Evolutionary conservation across 2,113 vertebrate species (phyloP), one percentile per base, ranked within the genome.

Genomic region (Tragulus kanchil): DNA sequence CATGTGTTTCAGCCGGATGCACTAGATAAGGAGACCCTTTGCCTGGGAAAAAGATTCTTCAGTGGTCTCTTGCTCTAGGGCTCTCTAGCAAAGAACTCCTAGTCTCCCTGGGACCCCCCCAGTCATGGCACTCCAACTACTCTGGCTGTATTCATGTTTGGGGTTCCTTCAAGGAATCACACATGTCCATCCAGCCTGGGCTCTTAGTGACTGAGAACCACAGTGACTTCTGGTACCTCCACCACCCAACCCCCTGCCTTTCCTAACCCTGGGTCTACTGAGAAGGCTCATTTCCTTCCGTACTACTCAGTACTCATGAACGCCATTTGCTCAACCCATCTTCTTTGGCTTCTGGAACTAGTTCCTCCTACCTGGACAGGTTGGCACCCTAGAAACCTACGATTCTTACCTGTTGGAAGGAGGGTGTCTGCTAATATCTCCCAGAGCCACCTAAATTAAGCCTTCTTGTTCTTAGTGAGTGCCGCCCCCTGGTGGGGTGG

Each of bases 401-500:
- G 54, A 62, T 28, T 82, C 64, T 81, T 82, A 62, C 36, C 59
- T 15, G 21, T 94, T 84, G 25, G 54, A 73, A 61, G 52, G 16
- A 21, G 65, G 65, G 54, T 65, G 61, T 59, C 65, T 67, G 59
- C 61, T 91, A 71, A 89, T 87, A 93, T 91, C 59, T 96, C 83
- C 83, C 86, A 62, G 75, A 95, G 61, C 48, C 79, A 97, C 50
- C 85, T 71, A 91, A 90, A 67, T 52, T 56, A 92, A 90, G 56
- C 69, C 85, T 78, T 96, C 94, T 96, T 92, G 93, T 92, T 84
- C 94, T 94, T 95, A 96, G 96, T 85, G 89, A 95, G 96, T 97
- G 89, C 87, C 79, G 92, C 95, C 96, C 96, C 96, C 97, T 97
- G 78, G 96, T 95, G 96, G 97, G 93, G 94, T 96, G 93, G 97